Conservation (phyloP, 2,113 vertebrate species). For the Polypterus bichir region DNA sequence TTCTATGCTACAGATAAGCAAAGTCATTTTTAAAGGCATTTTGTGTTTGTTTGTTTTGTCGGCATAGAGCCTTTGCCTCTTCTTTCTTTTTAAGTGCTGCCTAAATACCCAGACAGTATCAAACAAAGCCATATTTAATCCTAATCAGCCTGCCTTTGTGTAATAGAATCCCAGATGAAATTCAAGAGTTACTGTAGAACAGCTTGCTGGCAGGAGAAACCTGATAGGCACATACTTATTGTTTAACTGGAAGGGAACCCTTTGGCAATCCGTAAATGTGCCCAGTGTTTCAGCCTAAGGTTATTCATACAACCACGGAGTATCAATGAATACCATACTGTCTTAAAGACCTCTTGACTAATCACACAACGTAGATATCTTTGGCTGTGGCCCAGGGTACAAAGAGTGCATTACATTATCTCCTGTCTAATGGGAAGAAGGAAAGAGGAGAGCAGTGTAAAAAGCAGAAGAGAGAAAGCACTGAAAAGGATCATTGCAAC, state of each 20-base stretch:
- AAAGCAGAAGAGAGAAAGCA: no score
- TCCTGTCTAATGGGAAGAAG: not conserved
- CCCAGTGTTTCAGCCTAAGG: slow-evolving; percentile 1
- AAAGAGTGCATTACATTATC: no score
- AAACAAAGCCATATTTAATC: slow-evolving; percentile 3
- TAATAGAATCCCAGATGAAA: slow-evolving; percentile 3
- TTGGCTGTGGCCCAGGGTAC: not conserved
- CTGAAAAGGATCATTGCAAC: no score
- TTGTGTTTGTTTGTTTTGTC: no score
- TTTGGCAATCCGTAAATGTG: slow-evolving; percentile 1
- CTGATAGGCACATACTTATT: not conserved
- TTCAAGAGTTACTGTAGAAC: not conserved
- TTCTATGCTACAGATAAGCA: no score
- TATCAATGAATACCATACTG: not conserved
- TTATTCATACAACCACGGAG: not conserved
- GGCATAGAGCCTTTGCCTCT: no score
- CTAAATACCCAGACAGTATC: not conserved
- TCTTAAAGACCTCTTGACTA: not conserved
- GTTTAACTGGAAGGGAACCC: not conserved
- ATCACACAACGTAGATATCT: not conserved
- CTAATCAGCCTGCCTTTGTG: not conserved
- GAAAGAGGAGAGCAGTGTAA: not conserved
- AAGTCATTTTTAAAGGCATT: no score
- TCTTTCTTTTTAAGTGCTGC: not conserved
- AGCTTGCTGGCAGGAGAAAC: slow-evolving; percentile 6